Evolutionary conservation across 2,888 invertebrate species (phyloP).

Genomic region (Lordiphosa fenestrarum): DNA sequence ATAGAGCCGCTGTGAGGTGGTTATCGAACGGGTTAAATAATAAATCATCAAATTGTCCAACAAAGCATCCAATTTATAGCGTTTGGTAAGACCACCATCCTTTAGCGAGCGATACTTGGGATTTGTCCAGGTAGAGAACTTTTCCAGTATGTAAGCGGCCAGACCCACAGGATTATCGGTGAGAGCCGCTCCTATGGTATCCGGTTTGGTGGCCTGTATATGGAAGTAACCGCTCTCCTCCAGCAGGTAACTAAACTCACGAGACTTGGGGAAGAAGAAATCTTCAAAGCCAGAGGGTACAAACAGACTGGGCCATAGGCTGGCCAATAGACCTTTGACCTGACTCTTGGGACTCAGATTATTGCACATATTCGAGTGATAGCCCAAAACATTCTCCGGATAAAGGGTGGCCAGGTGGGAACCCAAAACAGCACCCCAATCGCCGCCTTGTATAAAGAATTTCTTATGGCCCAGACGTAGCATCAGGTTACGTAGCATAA

Average conservation of each 20-base stretch:
- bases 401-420: conserved; percentile 84
- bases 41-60: conserved; percentile 91
- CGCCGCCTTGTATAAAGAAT: conserved; percentile 89
- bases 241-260: conserved; percentile 62
- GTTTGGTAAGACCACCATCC: conserved; percentile 85
- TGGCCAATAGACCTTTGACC: conserved; percentile 81
- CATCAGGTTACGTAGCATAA: conserved; percentile 86
- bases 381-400: conserved; percentile 83
- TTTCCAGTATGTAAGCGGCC: conserved; percentile 94
- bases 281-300: conserved; percentile 81
- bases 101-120: conserved; percentile 80
- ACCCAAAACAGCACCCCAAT: conserved; percentile 88
- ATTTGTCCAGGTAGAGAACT: conserved; percentile 88
- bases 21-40: conserved; percentile 87
- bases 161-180: conserved; percentile 87
- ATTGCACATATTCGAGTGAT: conserved; percentile 84
- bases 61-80: conserved; percentile 81
- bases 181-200: conserved; percentile 85
- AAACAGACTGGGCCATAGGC: conserved; percentile 82
- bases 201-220: conserved; percentile 93
- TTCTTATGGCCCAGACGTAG: conserved; percentile 83
- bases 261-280: conserved; percentile 81
- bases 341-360: conserved; percentile 67
- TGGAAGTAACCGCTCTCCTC: conserved; percentile 85
- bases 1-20: conserved; percentile 87